Percentiles rank a stretch among this genome's conserved stretches.
Evolutionary conservation across 2,113 vertebrate genomes (phyloP).

Genomic region (Platysteira castanea): DNA sequence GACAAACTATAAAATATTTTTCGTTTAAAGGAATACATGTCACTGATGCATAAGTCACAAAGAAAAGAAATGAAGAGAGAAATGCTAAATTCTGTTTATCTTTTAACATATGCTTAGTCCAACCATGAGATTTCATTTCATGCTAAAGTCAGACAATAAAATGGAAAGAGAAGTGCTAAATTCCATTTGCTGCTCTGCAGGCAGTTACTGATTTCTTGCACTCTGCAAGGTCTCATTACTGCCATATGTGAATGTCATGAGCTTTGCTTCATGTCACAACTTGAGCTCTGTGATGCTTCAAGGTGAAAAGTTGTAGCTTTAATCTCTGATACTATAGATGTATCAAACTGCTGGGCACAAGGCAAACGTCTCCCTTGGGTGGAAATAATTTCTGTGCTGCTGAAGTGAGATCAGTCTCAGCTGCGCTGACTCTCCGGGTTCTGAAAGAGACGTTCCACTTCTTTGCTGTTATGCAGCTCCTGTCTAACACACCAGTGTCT

Average conservation of each 20-base stretch:
- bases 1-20: not conserved
- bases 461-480: not conserved
- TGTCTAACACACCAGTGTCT: not conserved
- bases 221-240: not conserved
- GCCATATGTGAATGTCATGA: not conserved
- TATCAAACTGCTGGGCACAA: not conserved
- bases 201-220: not conserved
- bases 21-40: not conserved
- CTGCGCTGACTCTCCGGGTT: not conserved
- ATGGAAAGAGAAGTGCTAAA: not conserved
- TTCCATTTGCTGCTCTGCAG: not conserved
- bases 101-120: not conserved
- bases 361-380: not conserved
- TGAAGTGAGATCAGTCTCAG: not conserved
- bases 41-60: not conserved
- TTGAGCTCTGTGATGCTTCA: not conserved
- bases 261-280: not conserved
- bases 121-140: not conserved
- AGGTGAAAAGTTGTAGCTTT: not conserved
- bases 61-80: not conserved
- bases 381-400: not conserved
- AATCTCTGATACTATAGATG: not conserved
- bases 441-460: not conserved
- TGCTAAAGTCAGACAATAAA: not conserved
- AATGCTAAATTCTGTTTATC: not conserved